Conservation (phyloP, 2,113 vertebrate genomes). For the Arizona elegans region DNA sequence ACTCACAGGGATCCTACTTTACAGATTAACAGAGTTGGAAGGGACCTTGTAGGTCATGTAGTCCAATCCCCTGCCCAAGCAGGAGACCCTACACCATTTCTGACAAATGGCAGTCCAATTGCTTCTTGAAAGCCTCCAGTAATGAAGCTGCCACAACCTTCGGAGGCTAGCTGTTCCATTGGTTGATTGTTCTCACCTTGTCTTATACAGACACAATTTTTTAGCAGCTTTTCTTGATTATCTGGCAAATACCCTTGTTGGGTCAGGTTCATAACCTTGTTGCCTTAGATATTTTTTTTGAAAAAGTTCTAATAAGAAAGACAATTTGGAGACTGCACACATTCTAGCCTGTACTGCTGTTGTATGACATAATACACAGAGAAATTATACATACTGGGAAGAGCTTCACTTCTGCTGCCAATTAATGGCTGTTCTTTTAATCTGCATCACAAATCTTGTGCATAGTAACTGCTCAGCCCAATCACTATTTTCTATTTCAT, state of each 20-base stretch:
- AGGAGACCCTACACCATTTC: too few relatives aligned
- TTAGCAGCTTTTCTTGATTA: background rate
- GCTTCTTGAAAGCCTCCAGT: too few relatives aligned
- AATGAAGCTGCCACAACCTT: too few relatives aligned
- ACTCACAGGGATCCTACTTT: background rate
- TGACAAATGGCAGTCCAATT: too few relatives aligned
- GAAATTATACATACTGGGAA: background rate
- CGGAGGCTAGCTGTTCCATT: too few relatives aligned
- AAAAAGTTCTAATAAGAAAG: background rate
- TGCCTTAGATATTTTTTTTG: background rate
- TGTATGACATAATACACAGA: background rate
- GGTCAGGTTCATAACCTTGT: background rate
- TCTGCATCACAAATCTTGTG: background rate
- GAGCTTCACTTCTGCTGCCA: background rate
- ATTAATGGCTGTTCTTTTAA: background rate
- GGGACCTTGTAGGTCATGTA: too few relatives aligned
- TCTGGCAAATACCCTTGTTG: background rate
- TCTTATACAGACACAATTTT: background rate
- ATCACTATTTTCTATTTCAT: background rate
- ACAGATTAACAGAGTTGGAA: too few relatives aligned
- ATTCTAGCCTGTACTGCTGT: background rate
- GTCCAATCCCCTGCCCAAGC: too few relatives aligned
- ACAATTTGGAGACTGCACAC: background rate
- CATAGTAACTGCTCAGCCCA: background rate
- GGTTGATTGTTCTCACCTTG: background rate